Evolutionary conservation across 2,113 vertebrate species (phyloP), one percentile per base, ranked within the genome.

Genomic region (Ginglymostoma cirratum): DNA sequence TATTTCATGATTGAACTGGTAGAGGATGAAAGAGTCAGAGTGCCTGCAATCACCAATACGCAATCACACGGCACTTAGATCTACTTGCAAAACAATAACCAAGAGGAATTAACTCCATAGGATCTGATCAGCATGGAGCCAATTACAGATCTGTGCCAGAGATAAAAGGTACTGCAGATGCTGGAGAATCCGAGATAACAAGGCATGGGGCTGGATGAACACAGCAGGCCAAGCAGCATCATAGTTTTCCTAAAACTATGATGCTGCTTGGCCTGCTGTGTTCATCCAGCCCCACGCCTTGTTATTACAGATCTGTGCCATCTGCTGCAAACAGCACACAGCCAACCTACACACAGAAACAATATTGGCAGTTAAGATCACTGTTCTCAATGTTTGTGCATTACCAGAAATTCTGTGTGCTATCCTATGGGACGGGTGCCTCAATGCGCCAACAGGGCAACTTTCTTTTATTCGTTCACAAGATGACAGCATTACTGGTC

Each of bases 61-160:
- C 85, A 52, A 48, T 45, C 45, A 48, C 27, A 27, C 7, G 34
- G 55, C 55, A 24, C 52, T 30, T 61, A 61, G 52, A 30, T 61
- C 87, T 30, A 30, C 30, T 34, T 80, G n/a, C 3, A 42, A 42
- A 80, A 80, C 76, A 90, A 65, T 65, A 66, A 92, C 27, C 12
- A n/a, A 92, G 89, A 52, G 23, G 85, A n/a, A 80, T 38, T 80
- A 38, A 80, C 78, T 80, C 78, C 78, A 80, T n/a, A 80, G 78
- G n/a, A 19, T 42, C n/a, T 80, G 78, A 34, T 61, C 55, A 92
- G 89, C 55, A 90, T 90, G 27, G 30, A 90, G 87, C 12, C 87
- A 61, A 61, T 90, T 55, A 61, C 55, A 42, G 61, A n/a, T 92
- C 34, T 61, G 14, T 65, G 14, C 55, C 89, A 92, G n/a, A n/a